Evolutionary conservation across 2,113 vertebrate genomes (phyloP).

Genomic region (Sceloporus tristichus): DNA sequence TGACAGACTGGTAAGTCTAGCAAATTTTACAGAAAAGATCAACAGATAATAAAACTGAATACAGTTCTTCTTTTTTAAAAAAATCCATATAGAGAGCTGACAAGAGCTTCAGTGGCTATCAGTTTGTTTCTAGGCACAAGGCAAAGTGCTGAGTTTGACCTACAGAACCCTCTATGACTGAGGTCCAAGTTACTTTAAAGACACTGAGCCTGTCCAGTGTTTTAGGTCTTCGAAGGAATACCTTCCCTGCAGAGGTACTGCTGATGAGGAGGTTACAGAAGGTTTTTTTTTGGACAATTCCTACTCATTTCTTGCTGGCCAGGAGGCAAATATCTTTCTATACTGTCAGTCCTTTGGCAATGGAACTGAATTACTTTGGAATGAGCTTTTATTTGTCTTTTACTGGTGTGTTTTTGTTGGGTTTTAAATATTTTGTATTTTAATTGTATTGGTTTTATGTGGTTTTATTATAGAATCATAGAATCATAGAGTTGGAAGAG

Average conservation of each 20-base stretch:
- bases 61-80: background rate
- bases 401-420: background rate
- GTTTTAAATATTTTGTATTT: background rate
- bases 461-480: background rate
- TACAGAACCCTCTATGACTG: no score
- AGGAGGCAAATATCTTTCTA: background rate
- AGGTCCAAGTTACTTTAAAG: no score
- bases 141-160: no score
- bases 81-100: background rate
- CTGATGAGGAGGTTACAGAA: no score
- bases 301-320: background rate
- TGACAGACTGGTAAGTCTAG: slow-evolving; percentile 41
- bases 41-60: background rate
- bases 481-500: no score
- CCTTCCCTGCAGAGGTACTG: no score
- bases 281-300: no score
- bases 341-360: background rate
- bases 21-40: slow-evolving; percentile 15
- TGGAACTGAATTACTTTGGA: background rate
- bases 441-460: background rate
- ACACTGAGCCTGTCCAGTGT: no score
- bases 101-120: background rate
- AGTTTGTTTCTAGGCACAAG: background rate
- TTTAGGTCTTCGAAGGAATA: no score
- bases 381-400: background rate